A percentile compares a stretch with the other conserved stretches of the same genome.
Conservation (phyloP, 2,888 invertebrate genomes). For the Agrochola circellaris region DNA sequence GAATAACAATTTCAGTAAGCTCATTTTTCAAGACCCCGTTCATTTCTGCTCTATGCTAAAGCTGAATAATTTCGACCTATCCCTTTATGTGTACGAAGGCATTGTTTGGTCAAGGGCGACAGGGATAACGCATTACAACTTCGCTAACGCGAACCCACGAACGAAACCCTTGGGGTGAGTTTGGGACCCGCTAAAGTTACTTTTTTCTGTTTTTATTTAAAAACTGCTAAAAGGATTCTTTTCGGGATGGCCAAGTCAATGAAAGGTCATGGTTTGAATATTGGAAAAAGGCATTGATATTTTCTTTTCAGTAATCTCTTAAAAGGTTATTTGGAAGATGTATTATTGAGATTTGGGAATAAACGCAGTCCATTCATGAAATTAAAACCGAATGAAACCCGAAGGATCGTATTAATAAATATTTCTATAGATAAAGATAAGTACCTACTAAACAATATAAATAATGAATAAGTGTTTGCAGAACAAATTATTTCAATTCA, state of each 20-base stretch:
- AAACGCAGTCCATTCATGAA: conserved; percentile 24
- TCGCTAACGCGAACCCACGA: conserved; percentile 51
- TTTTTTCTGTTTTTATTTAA: conserved; percentile 50
- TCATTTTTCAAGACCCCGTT: background rate
- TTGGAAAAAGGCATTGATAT: conserved; percentile 20
- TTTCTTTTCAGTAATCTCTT: conserved; percentile 43
- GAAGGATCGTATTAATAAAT: conserved; percentile 4
- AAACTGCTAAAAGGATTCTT: conserved; percentile 45
- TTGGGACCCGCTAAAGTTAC: conserved; percentile 27
- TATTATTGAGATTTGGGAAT: conserved; percentile 27
- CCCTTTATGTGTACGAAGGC: background rate
- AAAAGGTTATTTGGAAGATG: conserved; percentile 33
- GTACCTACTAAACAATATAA: background rate
- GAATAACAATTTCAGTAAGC: background rate
- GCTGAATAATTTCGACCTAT: conserved; percentile 38
- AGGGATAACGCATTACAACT: conserved; percentile 72
- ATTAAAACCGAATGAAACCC: conserved; percentile 36
- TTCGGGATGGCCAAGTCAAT: conserved; percentile 24
- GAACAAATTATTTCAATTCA: conserved; percentile 21
- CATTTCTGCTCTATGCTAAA: background rate
- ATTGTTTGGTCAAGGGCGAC: conserved; percentile 63
- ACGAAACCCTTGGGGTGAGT: conserved; percentile 30
- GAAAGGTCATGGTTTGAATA: conserved; percentile 49
- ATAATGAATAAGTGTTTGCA: background rate
- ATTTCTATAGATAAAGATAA: background rate